These are phyloP conservation scores for Heliconius congener DNA, from an alignment of 1,140 invertebrate species.

Conservation along the genomic window DNA sequence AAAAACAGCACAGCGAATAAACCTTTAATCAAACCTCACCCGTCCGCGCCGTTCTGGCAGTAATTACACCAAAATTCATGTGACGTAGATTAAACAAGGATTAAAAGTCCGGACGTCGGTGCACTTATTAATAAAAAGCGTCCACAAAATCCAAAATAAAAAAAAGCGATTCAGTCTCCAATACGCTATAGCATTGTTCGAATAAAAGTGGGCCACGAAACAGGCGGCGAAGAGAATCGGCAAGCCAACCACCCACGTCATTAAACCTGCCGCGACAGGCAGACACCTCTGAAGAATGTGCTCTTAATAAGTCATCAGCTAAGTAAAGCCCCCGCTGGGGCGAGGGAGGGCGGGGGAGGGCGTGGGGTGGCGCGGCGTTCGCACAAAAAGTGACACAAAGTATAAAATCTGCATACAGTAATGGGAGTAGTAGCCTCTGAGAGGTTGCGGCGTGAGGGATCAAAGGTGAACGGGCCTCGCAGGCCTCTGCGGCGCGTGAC, in stretches of 20 bases:
- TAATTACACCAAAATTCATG: slow-evolving; percentile 43
- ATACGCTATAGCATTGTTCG: slow-evolving; percentile 44
- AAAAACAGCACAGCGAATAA: slow-evolving; percentile 32
- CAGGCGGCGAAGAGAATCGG: slow-evolving; percentile 49
- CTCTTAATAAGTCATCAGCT: slow-evolving; percentile 81
- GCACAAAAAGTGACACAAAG: slow-evolving; percentile 76
- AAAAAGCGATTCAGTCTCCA: slow-evolving; percentile 38
- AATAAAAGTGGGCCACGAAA: slow-evolving; percentile 50
- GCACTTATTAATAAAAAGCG: slow-evolving; percentile 34
- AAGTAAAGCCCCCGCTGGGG: slow-evolving; percentile 65
- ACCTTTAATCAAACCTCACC: slow-evolving; percentile 44
- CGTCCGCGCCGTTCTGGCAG: slow-evolving; percentile 35
- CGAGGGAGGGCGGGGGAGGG: slow-evolving; percentile 37
- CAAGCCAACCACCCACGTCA: slow-evolving; percentile 62
- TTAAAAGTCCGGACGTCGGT: slow-evolving; percentile 31
- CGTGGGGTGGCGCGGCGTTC: slow-evolving; percentile 48
- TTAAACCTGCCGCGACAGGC: slow-evolving; percentile 72
- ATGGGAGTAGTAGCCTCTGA: slow-evolving; percentile 68
- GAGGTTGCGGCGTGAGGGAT: slow-evolving; percentile 64
- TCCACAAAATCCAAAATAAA: slow-evolving; percentile 36
- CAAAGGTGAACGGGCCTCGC: slow-evolving; percentile 57
- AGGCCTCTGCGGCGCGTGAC: slow-evolving; percentile 40
- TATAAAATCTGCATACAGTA: slow-evolving; percentile 78
- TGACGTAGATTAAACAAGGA: slow-evolving; percentile 37
- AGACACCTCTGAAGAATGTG: slow-evolving; percentile 79